Conservation (phyloP, 2,797 vertebrate genomes). For the Sarcophilus harrisii region DNA sequence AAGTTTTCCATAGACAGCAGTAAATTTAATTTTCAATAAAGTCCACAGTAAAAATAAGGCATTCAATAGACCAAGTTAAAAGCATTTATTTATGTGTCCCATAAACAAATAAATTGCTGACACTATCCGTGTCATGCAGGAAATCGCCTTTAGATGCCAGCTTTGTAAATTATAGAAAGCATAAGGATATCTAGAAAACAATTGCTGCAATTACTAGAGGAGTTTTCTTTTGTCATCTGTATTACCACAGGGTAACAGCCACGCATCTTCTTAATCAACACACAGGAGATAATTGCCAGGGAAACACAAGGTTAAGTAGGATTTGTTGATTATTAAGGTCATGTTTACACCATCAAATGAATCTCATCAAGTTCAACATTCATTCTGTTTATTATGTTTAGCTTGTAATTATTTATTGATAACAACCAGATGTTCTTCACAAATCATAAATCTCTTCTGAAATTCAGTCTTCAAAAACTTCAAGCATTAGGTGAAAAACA, state of each 20-base stretch:
- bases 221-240: not conserved
- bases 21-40: not conserved
- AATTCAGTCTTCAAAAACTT: constrained; percentile 25
- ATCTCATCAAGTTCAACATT: not conserved
- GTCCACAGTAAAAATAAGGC: not conserved
- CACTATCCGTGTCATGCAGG: not conserved
- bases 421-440: not conserved
- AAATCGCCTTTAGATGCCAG: not conserved
- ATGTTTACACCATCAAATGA: not conserved
- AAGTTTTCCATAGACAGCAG: not conserved
- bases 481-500: constrained; percentile 9
- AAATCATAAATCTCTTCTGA: constrained; percentile 28
- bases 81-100: not conserved
- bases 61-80: not conserved
- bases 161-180: not conserved
- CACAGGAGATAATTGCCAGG: not conserved
- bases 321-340: constrained; percentile 1
- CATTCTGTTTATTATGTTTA: constrained; percentile 18
- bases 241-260: not conserved
- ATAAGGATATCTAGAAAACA: constrained; percentile 15
- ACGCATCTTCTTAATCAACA: not conserved
- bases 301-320: not conserved
- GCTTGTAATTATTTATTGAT: not conserved
- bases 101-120: not conserved
- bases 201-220: not conserved